Percentiles rank a stretch among this genome's conserved stretches.
Evolutionary conservation across 2,797 vertebrate genomes (phyloP).

Genomic region (Centropyge bicolor): DNA sequence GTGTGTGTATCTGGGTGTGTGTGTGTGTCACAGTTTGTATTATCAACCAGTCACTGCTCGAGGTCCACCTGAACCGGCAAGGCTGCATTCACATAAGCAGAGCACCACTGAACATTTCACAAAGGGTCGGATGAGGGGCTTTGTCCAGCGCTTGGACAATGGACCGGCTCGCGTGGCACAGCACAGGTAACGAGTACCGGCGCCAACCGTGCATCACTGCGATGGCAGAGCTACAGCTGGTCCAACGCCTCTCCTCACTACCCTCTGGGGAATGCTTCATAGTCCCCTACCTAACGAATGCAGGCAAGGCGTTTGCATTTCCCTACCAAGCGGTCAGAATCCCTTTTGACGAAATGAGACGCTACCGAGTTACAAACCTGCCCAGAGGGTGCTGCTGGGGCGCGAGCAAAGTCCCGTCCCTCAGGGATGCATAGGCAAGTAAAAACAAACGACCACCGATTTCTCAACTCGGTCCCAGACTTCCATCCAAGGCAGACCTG

Average conservation of each 20-base stretch:
- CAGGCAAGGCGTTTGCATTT: slow-evolving; percentile 72
- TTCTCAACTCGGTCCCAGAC: slow-evolving; percentile 68
- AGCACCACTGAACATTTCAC: slow-evolving; percentile 82
- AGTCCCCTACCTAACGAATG: slow-evolving; percentile 74
- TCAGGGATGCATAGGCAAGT: slow-evolving; percentile 53
- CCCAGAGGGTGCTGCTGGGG: slow-evolving; percentile 78
- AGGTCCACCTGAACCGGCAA: slow-evolving; percentile 68
- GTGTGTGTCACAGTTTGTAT: not conserved
- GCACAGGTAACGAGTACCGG: slow-evolving; percentile 48
- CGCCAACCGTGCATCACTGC: slow-evolving; percentile 40
- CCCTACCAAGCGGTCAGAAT: slow-evolving; percentile 81
- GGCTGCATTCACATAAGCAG: slow-evolving; percentile 77
- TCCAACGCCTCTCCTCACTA: slow-evolving; percentile 72
- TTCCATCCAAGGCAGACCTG: slow-evolving; percentile 55
- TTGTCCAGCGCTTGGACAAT: slow-evolving; percentile 67
- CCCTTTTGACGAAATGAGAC: slow-evolving; percentile 84
- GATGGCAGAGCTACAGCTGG: slow-evolving; percentile 66
- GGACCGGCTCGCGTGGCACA: slow-evolving; percentile 42
- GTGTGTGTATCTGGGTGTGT: not conserved
- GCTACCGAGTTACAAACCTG: slow-evolving; percentile 78
- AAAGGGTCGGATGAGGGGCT: slow-evolving; percentile 78
- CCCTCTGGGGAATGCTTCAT: slow-evolving; percentile 78
- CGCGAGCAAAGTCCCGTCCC: slow-evolving; percentile 66
- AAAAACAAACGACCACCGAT: slow-evolving; percentile 45
- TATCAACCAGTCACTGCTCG: slow-evolving; percentile 50